Evolutionary conservation across 2,113 vertebrate genomes (phyloP).

Genomic region (Rutilus rutilus): DNA sequence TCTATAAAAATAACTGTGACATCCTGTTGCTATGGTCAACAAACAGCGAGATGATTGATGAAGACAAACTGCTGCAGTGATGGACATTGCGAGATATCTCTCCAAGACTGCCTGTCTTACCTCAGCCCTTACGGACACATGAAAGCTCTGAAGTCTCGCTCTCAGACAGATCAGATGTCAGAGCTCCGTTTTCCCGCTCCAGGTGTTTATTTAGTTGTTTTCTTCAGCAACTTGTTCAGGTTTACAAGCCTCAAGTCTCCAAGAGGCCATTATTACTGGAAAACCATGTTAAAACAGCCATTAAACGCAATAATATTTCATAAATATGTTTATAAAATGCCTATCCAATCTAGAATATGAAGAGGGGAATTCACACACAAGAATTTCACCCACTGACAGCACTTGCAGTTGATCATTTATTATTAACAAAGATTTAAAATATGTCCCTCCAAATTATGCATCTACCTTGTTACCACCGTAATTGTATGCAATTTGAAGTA

Average conservation of each 20-base stretch:
- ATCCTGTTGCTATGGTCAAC: slow-evolving; percentile 69
- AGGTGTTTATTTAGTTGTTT: slow-evolving; percentile 46
- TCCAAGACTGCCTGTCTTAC: slow-evolving; percentile 55
- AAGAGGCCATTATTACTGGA: slow-evolving; percentile 7
- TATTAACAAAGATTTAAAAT: background rate
- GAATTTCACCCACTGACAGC: background rate
- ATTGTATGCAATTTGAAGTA: background rate
- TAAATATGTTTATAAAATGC: background rate
- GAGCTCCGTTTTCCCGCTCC: slow-evolving; percentile 19
- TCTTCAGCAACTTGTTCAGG: slow-evolving; percentile 28
- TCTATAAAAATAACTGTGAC: slow-evolving; percentile 74
- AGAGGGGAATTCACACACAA: background rate
- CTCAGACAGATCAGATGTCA: slow-evolving; percentile 51
- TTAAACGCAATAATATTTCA: background rate
- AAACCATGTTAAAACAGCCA: slow-evolving; percentile 17
- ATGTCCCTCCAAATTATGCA: background rate
- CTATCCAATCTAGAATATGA: background rate
- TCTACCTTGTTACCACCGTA: background rate
- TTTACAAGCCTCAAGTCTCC: slow-evolving; percentile 28
- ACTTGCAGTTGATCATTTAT: background rate
- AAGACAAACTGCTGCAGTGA: slow-evolving; percentile 69
- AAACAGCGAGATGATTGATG: slow-evolving; percentile 69
- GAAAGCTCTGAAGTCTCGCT: slow-evolving; percentile 41
- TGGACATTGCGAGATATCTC: slow-evolving; percentile 54
- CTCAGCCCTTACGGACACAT: slow-evolving; percentile 40